Evolutionary conservation across 2,797 vertebrate genomes (phyloP).

Genomic region (Xenops minutus): DNA sequence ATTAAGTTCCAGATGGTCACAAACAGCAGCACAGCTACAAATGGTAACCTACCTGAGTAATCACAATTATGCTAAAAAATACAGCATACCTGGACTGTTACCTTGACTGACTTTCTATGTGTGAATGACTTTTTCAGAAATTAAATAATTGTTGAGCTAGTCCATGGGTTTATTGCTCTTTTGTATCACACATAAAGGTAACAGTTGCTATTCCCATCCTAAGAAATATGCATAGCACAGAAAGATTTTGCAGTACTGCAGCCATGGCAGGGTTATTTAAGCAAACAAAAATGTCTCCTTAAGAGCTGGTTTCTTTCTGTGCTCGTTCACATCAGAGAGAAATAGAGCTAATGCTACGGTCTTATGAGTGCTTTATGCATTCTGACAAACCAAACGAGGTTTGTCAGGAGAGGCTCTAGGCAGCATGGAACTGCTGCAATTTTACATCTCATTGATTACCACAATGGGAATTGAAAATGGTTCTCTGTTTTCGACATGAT

Average conservation of each 20-base stretch:
- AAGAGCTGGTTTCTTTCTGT: conserved; percentile 42
- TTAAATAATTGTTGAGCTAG: background rate
- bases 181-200: background rate
- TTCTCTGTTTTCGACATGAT: conserved; percentile 8
- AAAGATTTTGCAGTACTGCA: background rate
- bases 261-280: conserved; percentile 12
- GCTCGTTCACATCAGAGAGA: conserved; percentile 16
- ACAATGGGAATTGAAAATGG: conserved; percentile 50
- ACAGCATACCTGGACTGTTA: background rate
- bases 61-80: background rate
- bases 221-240: background rate
- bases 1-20: background rate
- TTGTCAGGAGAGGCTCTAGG: conserved; percentile 64
- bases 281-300: conserved; percentile 42
- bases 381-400: conserved; percentile 67
- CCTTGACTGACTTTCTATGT: background rate
- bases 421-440: conserved; percentile 65
- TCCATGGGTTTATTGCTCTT: background rate
- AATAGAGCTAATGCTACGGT: conserved; percentile 52
- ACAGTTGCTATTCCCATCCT: background rate
- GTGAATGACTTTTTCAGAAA: background rate
- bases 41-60: background rate
- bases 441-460: conserved; percentile 74
- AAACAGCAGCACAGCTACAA: background rate
- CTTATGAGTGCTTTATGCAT: conserved; percentile 63